Conservation (phyloP, 2,113 vertebrate genomes). For the Procavia capensis region DNA sequence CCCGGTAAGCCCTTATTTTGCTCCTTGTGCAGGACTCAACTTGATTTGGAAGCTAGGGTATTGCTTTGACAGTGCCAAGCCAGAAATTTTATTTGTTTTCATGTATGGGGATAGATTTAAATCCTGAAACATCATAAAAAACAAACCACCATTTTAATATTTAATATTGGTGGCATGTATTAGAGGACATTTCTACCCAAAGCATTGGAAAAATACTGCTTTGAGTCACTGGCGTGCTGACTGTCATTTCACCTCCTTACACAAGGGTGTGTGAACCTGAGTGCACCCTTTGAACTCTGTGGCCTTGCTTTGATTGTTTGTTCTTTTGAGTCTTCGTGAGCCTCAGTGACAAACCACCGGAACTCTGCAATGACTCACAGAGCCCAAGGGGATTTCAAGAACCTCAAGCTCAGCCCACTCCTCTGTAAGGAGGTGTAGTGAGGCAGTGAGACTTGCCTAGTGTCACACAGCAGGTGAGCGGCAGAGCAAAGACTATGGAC, state of each 20-base stretch:
- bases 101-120: constrained; percentile 75
- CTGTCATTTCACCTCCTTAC: neutral
- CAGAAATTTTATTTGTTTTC: constrained; percentile 81
- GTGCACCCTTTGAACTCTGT: neutral
- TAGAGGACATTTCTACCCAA: fast-evolving
- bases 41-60: constrained; percentile 83
- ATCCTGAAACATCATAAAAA: constrained; percentile 65
- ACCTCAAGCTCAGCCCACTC: neutral
- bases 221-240: fast-evolving
- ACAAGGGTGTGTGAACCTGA: fast-evolving
- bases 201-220: neutral
- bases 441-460: neutral
- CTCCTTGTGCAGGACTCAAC: constrained; percentile 82
- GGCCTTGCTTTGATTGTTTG: neutral
- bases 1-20: constrained; percentile 73
- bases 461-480: neutral
- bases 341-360: neutral
- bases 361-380: constrained; percentile 22
- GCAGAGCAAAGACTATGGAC: neutral
- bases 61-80: constrained; percentile 75
- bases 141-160: constrained; percentile 49
- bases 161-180: constrained; percentile 58
- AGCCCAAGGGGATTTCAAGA: neutral
- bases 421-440: neutral
- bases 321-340: neutral